Conservation (phyloP, 2,113 vertebrate genomes). For the Polypterus senegalus region DNA sequence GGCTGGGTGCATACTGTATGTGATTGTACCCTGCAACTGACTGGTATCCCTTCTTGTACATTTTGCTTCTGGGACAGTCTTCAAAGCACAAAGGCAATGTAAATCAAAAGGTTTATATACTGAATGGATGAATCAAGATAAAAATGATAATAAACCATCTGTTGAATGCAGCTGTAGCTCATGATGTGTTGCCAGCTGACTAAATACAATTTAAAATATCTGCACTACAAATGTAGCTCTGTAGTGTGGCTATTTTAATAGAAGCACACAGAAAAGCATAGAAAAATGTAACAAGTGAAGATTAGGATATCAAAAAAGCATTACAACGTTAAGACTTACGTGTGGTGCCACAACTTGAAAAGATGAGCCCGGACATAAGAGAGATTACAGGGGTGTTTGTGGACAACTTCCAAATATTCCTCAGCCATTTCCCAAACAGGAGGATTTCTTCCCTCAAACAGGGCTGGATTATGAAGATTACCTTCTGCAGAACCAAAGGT, state of each 20-base stretch:
- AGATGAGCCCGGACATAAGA: constrained; percentile 86
- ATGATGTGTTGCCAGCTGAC: too few relatives aligned
- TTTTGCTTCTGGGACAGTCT: too few relatives aligned
- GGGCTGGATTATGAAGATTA: constrained; percentile 87
- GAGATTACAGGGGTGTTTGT: constrained; percentile 67
- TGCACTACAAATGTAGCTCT: too few relatives aligned
- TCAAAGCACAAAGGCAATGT: too few relatives aligned
- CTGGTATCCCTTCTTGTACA: too few relatives aligned
- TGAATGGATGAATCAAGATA: too few relatives aligned
- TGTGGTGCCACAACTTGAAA: constrained; percentile 97
- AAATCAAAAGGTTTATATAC: too few relatives aligned
- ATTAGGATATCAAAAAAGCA: not conserved
- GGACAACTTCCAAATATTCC: constrained; percentile 82
- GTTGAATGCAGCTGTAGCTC: too few relatives aligned
- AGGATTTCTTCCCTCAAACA: constrained; percentile 82
- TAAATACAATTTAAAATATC: too few relatives aligned
- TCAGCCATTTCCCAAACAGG: constrained; percentile 91
- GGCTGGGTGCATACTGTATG: too few relatives aligned
- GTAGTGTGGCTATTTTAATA: not conserved
- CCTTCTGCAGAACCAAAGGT: constrained; percentile 57
- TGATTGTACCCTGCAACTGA: too few relatives aligned
- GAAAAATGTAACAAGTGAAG: not conserved
- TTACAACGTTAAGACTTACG: constrained; percentile 52
- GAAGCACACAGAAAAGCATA: not conserved
- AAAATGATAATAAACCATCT: too few relatives aligned